Conservation (phyloP, 2,888 invertebrate species). For the Netelia inedita region DNA sequence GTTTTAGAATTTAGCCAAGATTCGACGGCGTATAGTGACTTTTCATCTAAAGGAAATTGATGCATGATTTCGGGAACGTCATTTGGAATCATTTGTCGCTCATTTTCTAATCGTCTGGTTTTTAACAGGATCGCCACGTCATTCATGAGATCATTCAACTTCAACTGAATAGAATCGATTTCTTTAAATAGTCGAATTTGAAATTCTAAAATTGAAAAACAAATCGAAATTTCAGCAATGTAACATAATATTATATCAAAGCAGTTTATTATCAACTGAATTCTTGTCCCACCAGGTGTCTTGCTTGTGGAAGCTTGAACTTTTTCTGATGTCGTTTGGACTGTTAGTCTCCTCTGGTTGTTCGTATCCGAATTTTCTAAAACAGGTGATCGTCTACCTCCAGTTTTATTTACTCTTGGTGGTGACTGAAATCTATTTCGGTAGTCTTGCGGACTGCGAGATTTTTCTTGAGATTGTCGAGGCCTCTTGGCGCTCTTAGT, state of each 20-base stretch:
- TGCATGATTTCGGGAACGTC: too few species aligned
- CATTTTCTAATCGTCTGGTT: too few species aligned
- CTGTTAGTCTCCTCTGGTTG: neutral
- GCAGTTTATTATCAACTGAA: slow-evolving; percentile 15
- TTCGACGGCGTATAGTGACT: too few species aligned
- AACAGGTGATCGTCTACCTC: neutral
- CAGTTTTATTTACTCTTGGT: slow-evolving; percentile 7
- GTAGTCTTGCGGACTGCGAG: neutral
- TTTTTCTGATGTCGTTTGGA: slow-evolving; percentile 10
- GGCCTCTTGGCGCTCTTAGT: slow-evolving; percentile 17
- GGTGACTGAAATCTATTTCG: neutral
- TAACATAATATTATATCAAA: slow-evolving; percentile 14
- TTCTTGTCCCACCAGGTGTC: slow-evolving; percentile 4
- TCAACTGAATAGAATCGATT: too few species aligned
- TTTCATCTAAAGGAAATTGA: too few species aligned
- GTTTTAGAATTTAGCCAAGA: too few species aligned
- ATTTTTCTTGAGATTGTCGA: slow-evolving; percentile 7
- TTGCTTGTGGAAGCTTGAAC: neutral
- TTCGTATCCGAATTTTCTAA: neutral
- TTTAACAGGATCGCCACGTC: neutral
- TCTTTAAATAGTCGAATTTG: slow-evolving; percentile 4
- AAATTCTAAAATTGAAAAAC: slow-evolving; percentile 19
- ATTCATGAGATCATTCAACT: neutral
- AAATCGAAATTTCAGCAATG: slow-evolving; percentile 2
- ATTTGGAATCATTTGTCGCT: too few species aligned